Conservation (phyloP, 2,888 invertebrate genomes). For the Eudasyphora cyanicolor region DNA sequence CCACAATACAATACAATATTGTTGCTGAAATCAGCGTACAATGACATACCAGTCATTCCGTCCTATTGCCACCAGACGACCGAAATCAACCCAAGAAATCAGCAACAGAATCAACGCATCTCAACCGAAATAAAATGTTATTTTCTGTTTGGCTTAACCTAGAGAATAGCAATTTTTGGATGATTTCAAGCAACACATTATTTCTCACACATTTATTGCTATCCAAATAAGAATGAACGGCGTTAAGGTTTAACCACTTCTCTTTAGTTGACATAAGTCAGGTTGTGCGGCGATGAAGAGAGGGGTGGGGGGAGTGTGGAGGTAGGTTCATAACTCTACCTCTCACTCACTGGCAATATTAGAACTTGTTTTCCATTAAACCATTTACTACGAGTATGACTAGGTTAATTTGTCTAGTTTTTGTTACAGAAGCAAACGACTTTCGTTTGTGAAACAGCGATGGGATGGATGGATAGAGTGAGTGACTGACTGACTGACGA, state of each 20-base stretch:
- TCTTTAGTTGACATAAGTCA: neutral
- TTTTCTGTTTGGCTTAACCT: neutral
- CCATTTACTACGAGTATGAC: neutral
- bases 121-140: neutral
- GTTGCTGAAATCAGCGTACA: constrained; percentile 1
- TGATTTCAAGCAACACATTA: constrained; percentile 10
- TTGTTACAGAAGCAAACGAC: constrained; percentile 45
- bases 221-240: neutral
- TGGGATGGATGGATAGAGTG: no score
- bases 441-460: constrained; percentile 61
- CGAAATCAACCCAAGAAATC: constrained; percentile 43
- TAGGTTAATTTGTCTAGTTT: constrained; percentile 30
- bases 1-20: constrained; percentile 24
- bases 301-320: no score
- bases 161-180: neutral
- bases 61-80: constrained; percentile 42
- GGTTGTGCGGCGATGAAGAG: no score
- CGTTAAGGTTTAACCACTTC: neutral
- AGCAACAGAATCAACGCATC: constrained; percentile 29
- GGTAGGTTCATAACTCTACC: no score
- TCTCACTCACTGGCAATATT: neutral
- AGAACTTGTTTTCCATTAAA: constrained; percentile 22
- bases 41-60: neutral
- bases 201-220: constrained; percentile 11
- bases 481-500: no score